A percentile compares a stretch with the other conserved stretches of the same genome.
phyloP scores from a whole-genome alignment of 2,113 vertebrate genomes.

The Polypterus senegalus region DNA sequence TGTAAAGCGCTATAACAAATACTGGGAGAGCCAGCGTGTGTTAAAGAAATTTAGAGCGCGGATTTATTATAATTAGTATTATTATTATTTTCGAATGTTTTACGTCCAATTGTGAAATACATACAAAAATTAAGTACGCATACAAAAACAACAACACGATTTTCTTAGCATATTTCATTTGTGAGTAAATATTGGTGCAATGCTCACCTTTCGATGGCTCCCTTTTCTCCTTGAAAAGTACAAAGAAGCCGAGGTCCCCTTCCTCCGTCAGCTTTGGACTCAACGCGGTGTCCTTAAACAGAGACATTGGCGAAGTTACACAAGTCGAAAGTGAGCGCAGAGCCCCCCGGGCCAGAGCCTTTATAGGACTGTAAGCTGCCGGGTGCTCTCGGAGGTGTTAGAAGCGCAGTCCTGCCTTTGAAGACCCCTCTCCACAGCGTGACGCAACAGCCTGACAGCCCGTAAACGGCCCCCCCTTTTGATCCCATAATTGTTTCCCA shows the following conservation, averaged over 20 bases:
- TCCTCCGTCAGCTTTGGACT: conserved; percentile 24
- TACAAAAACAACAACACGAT: background rate
- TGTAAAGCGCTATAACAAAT: background rate
- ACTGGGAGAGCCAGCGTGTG: background rate
- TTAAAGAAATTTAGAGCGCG: background rate
- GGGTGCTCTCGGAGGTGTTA: background rate
- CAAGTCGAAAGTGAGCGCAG: background rate
- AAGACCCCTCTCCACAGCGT: conserved; percentile 1
- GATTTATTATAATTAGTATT: background rate
- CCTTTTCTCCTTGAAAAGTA: conserved; percentile 25
- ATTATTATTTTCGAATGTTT: background rate
- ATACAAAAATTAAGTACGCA: background rate
- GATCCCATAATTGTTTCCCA: conserved; percentile 10
- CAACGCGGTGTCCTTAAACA: conserved; percentile 32
- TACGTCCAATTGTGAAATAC: background rate
- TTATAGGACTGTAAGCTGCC: background rate
- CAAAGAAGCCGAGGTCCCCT: conserved; percentile 28
- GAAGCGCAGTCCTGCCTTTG: background rate
- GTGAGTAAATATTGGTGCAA: background rate
- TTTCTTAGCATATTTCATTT: background rate
- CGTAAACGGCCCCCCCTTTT: background rate
- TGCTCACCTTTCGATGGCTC: conserved; percentile 32
- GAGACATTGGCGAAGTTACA: conserved; percentile 24
- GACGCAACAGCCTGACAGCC: conserved; percentile 9
- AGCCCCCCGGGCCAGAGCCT: no score